Base-by-base conservation (phyloP, 2,113 vertebrate genomes). In the Tachysurus fulvidraco region DNA sequence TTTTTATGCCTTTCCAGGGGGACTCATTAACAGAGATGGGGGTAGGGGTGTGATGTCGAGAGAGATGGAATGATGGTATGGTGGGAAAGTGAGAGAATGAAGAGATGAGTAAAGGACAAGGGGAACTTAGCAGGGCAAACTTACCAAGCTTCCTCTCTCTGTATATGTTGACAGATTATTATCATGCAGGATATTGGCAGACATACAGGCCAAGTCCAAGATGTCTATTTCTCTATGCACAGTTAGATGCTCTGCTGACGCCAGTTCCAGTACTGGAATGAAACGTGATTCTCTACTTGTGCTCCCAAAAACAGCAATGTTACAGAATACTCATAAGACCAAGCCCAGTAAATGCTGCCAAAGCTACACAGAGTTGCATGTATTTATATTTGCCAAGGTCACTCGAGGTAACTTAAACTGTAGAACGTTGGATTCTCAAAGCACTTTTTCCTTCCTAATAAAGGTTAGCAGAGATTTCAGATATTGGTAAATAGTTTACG, bases 1-100 rank as follows among this genome's bases (percentile, higher is more conserved):
- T 83, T 88, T 90, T 90, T 90, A 89, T 87, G 88, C 79, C 59
- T 59, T 86, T 90, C 89, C 89, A 87, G 89, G 83, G 89, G 88
- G 89, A 88, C 89, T 90, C 89, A 90, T 90, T 90, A 90, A 83
- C 54, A 28, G 80, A 83, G 74, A 74, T 57, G 74, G 17, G 76
- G 25, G 36, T 36, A 28, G 11, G 74, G 60, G 65, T 50, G 8
- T 17, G 62, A 84, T 77, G 65, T 65, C 9, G 2, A 84, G 83
- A 80, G 85, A 77, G 85, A 82, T 57, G 57, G 65, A 87, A 54
- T 83, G 80, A 87, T 67, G 71, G 81, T 60, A 52, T 30, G 79
- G 83, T 2, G 60, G 87, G 50, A 64, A 74, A 88, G 46, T n/a
- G 30, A 36, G 30, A 78, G 86, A 19, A 62, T 77, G 57, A 25